These are phyloP conservation scores for Sarotherodon lohbergeri DNA, from an alignment of 2,113 vertebrate species.

Conservation along the genomic window DNA sequence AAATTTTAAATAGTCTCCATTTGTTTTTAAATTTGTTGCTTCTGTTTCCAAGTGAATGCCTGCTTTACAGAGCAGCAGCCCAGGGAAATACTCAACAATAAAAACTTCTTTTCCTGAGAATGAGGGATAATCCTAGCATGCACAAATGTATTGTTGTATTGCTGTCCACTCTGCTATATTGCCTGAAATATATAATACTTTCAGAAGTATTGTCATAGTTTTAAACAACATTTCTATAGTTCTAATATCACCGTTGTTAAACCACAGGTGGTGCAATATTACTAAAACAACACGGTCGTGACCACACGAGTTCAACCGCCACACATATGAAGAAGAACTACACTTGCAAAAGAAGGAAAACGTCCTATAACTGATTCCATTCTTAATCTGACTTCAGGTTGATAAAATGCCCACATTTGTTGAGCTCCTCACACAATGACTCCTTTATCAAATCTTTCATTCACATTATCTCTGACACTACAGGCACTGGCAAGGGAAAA, in stretches of 20 bases:
- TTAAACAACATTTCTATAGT: neutral
- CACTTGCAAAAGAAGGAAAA: neutral
- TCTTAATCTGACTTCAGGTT: neutral
- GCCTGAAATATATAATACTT: neutral
- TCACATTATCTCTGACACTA: neutral
- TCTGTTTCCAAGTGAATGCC: neutral
- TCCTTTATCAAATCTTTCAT: neutral
- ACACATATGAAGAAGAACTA: neutral
- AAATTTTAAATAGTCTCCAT: neutral
- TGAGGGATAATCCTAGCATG: neutral
- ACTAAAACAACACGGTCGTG: neutral
- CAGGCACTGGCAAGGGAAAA: neutral
- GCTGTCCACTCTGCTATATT: neutral
- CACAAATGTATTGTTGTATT: neutral
- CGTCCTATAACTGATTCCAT: neutral
- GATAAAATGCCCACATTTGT: neutral
- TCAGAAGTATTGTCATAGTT: neutral
- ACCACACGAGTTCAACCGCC: neutral
- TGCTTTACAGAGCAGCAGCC: neutral
- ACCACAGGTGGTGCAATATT: neutral
- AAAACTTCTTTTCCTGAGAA: neutral
- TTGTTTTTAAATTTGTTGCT: neutral
- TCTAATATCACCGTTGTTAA: neutral
- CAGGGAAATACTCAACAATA: neutral
- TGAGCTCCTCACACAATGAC: neutral